Conservation (phyloP, 2,888 invertebrate genomes). For the Melieria crassipennis region DNA sequence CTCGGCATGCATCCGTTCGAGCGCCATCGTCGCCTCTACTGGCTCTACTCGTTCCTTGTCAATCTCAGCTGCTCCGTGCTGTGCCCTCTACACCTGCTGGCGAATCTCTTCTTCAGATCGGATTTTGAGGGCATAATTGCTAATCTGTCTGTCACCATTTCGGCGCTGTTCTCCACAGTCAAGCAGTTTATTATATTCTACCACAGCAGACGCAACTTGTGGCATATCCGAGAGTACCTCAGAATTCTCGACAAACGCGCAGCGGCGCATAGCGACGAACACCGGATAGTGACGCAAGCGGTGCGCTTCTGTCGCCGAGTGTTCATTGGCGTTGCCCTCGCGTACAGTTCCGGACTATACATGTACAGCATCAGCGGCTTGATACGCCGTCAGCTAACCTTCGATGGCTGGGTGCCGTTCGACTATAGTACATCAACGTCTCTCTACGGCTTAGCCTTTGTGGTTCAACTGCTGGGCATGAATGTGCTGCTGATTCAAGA, state of each 20-base stretch:
- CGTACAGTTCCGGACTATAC: conserved; percentile 26
- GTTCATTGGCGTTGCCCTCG: conserved; percentile 16
- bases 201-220: conserved; percentile 19
- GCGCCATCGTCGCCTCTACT: conserved; percentile 37
- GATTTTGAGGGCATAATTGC: background rate
- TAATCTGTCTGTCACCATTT: background rate
- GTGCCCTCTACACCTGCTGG: background rate
- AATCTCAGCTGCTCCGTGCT: conserved; percentile 9
- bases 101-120: background rate
- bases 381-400: conserved; percentile 35
- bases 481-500: conserved; percentile 37
- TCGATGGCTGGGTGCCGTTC: conserved; percentile 44
- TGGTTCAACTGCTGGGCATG: conserved; percentile 31
- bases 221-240: conserved; percentile 29
- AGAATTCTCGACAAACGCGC: conserved; percentile 40
- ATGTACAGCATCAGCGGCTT: conserved; percentile 35
- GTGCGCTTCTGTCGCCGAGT: conserved; percentile 38
- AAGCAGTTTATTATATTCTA: conserved; percentile 12
- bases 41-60: conserved; percentile 38
- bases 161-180: background rate
- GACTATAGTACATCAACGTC: conserved; percentile 36
- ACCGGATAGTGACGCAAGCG: conserved; percentile 32
- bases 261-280: conserved; percentile 32
- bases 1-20: conserved; percentile 44
- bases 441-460: conserved; percentile 36